Evolutionary conservation across 2,113 vertebrate species (phyloP).

Genomic region (Vulpes lagopus): DNA sequence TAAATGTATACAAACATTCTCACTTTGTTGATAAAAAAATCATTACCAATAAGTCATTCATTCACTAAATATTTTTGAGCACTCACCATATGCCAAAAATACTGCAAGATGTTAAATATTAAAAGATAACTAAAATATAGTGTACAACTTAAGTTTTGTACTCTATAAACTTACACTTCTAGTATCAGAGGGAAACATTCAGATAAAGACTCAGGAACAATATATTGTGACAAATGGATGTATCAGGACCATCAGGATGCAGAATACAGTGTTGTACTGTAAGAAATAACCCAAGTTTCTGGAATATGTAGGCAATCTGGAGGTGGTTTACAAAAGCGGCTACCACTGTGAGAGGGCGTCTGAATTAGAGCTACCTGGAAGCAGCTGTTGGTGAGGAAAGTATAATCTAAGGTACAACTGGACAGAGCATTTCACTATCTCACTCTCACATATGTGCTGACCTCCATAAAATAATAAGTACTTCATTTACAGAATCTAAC

Average conservation of each 20-base stretch:
- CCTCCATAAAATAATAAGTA: neutral
- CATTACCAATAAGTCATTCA: neutral
- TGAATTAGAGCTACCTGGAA: neutral
- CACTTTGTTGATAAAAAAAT: neutral
- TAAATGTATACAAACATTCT: neutral
- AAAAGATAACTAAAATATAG: neutral
- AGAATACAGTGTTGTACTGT: neutral
- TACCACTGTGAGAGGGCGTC: too few species aligned
- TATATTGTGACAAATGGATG: neutral
- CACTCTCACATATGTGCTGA: neutral
- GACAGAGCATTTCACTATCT: neutral
- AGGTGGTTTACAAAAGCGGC: neutral
- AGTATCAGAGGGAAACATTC: neutral
- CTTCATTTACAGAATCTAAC: neutral
- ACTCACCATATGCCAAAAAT: neutral
- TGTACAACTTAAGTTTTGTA: neutral
- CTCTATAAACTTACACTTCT: neutral
- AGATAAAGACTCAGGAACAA: neutral
- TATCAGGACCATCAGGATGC: neutral
- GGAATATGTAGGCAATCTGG: neutral
- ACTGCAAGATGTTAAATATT: neutral
- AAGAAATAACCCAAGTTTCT: neutral
- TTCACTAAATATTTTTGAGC: constrained; percentile 29
- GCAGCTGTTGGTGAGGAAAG: neutral
- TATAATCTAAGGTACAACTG: neutral